Evolutionary conservation across 2,113 vertebrate genomes (phyloP).

Genomic region (Psilopogon haemacephalus): DNA sequence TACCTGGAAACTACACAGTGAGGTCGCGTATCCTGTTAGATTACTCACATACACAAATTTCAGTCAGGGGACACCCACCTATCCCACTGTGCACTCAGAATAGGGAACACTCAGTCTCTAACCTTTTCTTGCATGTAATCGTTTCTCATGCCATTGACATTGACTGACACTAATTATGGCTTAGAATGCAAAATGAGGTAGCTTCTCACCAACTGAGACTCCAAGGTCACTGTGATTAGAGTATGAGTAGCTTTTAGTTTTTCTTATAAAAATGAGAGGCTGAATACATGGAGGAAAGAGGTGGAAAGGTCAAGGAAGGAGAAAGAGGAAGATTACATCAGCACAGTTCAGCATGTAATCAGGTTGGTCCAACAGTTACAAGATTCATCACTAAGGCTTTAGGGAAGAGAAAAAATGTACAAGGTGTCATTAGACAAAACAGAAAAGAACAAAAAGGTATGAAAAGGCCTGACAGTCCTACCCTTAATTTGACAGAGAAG

Average conservation of each 20-base stretch:
- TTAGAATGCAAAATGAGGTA: constrained; percentile 64
- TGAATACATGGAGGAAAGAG: constrained; percentile 32
- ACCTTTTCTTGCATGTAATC: constrained; percentile 26
- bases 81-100: not conserved
- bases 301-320: constrained; percentile 36
- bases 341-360: constrained; percentile 6
- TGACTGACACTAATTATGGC: constrained; percentile 69
- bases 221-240: constrained; percentile 62
- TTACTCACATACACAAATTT: not conserved
- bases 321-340: constrained; percentile 16
- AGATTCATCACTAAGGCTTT: constrained; percentile 18
- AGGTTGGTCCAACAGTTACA: not conserved
- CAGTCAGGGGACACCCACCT: constrained; percentile 7
- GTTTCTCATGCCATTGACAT: constrained; percentile 46
- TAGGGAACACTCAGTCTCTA: constrained; percentile 12
- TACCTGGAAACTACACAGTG: constrained; percentile 51
- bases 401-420: constrained; percentile 14
- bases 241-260: constrained; percentile 28
- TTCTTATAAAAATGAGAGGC: constrained; percentile 35
- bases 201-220: constrained; percentile 54
- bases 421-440: not conserved
- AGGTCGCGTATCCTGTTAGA: constrained; percentile 15
- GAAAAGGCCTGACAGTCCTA: not conserved
- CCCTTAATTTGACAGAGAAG: not conserved
- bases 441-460: not conserved